phyloP scores from a whole-genome alignment of 2,797 vertebrate species.

The Enteromius trimaculatus region DNA sequence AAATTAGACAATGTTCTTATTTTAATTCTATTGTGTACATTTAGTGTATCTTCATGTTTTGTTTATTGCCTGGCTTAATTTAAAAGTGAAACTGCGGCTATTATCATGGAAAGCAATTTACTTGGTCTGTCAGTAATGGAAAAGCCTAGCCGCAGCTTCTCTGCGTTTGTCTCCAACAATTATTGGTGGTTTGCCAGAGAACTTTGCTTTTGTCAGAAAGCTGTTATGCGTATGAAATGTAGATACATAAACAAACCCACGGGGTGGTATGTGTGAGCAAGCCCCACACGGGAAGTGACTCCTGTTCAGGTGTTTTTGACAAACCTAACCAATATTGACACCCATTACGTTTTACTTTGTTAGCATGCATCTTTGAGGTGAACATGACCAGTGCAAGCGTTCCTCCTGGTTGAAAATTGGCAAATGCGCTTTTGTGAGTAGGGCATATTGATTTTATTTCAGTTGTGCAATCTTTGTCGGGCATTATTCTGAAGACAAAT shows the following conservation, averaged over 20 bases:
- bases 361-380: conserved; percentile 25
- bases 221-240: conserved; percentile 8
- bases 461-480: conserved; percentile 22
- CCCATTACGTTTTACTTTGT: conserved; percentile 22
- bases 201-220: conserved; percentile 38
- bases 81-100: conserved; percentile 40
- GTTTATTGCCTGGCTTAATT: conserved; percentile 40
- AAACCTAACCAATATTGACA: conserved; percentile 19
- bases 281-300: conserved; percentile 29
- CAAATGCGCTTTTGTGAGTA: conserved; percentile 17
- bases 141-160: conserved; percentile 16
- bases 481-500: conserved; percentile 30
- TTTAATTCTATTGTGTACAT: conserved; percentile 47
- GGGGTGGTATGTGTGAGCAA: background rate
- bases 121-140: conserved; percentile 46
- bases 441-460: conserved; percentile 37
- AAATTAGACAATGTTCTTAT: conserved; percentile 36
- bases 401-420: conserved; percentile 24
- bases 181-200: conserved; percentile 38
- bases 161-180: conserved; percentile 32
- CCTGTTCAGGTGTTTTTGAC: conserved; percentile 22
- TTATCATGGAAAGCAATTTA: conserved; percentile 40
- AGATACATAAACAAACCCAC: conserved; percentile 19
- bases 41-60: conserved; percentile 20
- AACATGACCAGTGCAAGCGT: conserved; percentile 4